These are phyloP conservation scores for Venustaconcha ellipsiformis DNA, from an alignment of 1,140 invertebrate species.

Conservation along the genomic window DNA sequence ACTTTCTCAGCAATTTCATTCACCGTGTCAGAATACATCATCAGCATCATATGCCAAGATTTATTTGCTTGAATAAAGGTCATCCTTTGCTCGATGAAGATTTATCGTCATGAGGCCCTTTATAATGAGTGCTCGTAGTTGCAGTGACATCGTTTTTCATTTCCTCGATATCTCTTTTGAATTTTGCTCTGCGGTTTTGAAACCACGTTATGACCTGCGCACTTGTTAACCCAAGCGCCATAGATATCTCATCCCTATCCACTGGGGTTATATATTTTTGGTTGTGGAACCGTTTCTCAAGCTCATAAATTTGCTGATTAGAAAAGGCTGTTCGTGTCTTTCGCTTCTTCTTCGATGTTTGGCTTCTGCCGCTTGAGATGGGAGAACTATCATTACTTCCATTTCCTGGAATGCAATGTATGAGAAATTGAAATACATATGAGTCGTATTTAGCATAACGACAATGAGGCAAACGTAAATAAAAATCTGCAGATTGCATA, in stretches of 20 bases:
- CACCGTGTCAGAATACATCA: too few relatives aligned
- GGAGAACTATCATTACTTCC: too few relatives aligned
- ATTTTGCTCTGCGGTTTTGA: slow-evolving; percentile 31
- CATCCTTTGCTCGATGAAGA: too few relatives aligned
- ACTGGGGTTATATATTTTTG: slow-evolving; percentile 31
- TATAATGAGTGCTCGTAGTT: not conserved
- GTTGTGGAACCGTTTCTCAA: slow-evolving; percentile 26
- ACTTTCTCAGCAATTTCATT: too few relatives aligned
- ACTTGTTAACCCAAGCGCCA: slow-evolving; percentile 20
- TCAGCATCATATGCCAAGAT: too few relatives aligned
- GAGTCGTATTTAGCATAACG: too few relatives aligned
- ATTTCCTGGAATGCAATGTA: too few relatives aligned
- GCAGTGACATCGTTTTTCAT: slow-evolving; percentile 27
- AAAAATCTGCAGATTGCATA: too few relatives aligned
- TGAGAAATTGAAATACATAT: too few relatives aligned
- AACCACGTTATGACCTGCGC: slow-evolving; percentile 32
- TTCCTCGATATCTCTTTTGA: slow-evolving; percentile 33
- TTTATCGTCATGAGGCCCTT: too few relatives aligned
- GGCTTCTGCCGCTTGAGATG: not conserved
- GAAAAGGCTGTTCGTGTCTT: slow-evolving; percentile 33
- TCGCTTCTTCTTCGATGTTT: slow-evolving; percentile 29
- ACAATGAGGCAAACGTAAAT: too few relatives aligned
- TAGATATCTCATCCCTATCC: slow-evolving; percentile 26
- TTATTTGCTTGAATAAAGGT: too few relatives aligned
- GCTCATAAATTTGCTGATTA: slow-evolving; percentile 32